Base-by-base conservation (phyloP, 2,888 invertebrate species). In the Conus canariensis region DNA sequence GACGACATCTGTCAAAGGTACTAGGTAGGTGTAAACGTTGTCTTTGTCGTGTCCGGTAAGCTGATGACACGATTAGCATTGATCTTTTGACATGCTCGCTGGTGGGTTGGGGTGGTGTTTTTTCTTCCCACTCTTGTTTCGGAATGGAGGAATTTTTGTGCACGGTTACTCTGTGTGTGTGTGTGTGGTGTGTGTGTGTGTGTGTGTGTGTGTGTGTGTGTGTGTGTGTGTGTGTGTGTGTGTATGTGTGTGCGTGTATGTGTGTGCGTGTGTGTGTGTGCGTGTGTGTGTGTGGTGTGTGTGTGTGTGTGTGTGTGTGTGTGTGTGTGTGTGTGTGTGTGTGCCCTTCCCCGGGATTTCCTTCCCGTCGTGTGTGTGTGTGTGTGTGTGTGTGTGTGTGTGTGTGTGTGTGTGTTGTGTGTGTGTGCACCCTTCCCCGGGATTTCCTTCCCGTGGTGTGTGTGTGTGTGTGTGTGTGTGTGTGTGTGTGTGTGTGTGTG, bases 31-130 rank as follows among this genome's bases (percentile, higher is more conserved):
- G 45, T 45, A 45, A 45, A 45, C 45, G 45, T 30, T 45, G 45
- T 45, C 45, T 45, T 3, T 45, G 45, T 45, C 45, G 2, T n/a
- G 74, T 74, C n/a, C 22, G n/a, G 10, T 83, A 56, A 83, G 58
- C 82, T 83, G 82, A 83, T 83, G 22, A 83, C 58, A 83, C 45
- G 82, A 83, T 83, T 83, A 83, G 58, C 12, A 5, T 8, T 83
- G 82, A 83, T 83, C 56, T 83, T 56, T 58, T 83, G 82, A 83
- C 82, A 58, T 77, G 30, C 30, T 30, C 5, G 77, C 10, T 8
- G 9, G 77, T 77, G 9, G 10, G 77, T 9, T 56, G 19, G 22
- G 7, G 16, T 56, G 58, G 22, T 56, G 25, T 56, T 83, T 22
- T 58, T 9, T 19, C 22, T 22, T 19, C 30, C 77, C 77, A 70